Base-by-base conservation (phyloP, 2,113 vertebrate species). In the Cariama cristata region DNA sequence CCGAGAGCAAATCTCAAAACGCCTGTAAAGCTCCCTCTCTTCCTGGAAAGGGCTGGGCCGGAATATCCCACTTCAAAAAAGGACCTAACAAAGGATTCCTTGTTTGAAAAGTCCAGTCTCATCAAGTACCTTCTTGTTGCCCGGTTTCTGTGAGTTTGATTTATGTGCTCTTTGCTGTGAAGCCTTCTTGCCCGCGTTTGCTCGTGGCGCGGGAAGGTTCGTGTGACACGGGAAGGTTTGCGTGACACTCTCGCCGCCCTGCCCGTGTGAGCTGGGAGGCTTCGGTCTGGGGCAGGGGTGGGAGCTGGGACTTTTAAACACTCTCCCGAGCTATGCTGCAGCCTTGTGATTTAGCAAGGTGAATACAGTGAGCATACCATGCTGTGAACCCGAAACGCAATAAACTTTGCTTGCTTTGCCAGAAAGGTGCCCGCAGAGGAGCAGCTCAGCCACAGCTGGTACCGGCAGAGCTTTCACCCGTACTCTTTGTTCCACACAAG, bases 21-120 rank as follows among this genome's bases (percentile, higher is more conserved):
- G 14, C 23, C 73, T 56, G 32, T 40, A 50, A 69, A 64, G 24
- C 67, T 86, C 21, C 6, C 4, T 75, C 20, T 68, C 27, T 86
- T 71, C 62, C 86, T 81, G 91, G 56, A 63, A 86, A 96, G 87
- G 96, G 64, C 80, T 45, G 72, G 73, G 27, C 71, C 0, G 8
- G 72, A 93, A 90, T 47, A 81, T 55, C 64, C 33, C 71, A 38
- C 67, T 87, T 97, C 71, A 73, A 15, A 93, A 82, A 79, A 74
- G 68, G 44, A 50, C n/a, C 17, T 64, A 69, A 96, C 79, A 94
- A 95, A 80, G 74, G 44, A 28, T 10, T 28, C 55, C 58, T 94
- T 97, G 92, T 97, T 94, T 45, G 8, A 45, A 62, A 88, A 55
- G 56, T 71, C 38, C 86, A 33, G 33, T 91, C 89, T 38, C 17